These are phyloP conservation scores for Gallinago undulata DNA, from an alignment of 2,113 vertebrate species.

Conservation along the genomic window DNA sequence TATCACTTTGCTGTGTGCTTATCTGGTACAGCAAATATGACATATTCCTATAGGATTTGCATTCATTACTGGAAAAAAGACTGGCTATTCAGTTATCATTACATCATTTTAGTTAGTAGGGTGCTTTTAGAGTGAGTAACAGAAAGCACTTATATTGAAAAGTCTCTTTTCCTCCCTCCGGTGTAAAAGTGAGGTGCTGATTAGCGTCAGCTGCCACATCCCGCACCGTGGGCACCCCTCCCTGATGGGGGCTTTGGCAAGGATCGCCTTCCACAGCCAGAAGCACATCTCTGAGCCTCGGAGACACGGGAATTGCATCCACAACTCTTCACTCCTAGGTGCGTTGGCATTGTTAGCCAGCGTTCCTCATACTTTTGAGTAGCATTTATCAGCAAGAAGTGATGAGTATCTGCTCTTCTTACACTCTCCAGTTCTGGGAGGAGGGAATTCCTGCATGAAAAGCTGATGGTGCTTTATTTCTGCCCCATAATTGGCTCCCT, in stretches of 20 bases:
- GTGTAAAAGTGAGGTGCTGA: background rate
- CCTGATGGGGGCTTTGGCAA: background rate
- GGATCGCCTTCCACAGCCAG: background rate
- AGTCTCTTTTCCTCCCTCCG: background rate
- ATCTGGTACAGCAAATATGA: background rate
- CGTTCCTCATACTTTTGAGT: background rate
- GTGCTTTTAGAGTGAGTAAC: background rate
- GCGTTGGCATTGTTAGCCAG: background rate
- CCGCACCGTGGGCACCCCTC: background rate
- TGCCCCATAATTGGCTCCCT: conserved; percentile 35
- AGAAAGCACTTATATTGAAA: background rate
- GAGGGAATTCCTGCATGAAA: conserved; percentile 2
- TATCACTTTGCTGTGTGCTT: background rate
- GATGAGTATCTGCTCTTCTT: background rate
- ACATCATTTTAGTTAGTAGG: background rate
- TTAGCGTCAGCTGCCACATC: background rate
- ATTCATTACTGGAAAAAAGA: background rate
- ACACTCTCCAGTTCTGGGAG: background rate
- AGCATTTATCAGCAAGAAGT: background rate
- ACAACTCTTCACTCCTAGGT: background rate
- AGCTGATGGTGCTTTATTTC: background rate
- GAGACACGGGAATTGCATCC: background rate
- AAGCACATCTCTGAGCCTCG: background rate
- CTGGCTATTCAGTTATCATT: background rate
- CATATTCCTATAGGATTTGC: background rate